A percentile compares a stretch with the other conserved stretches of the same genome.
Conservation (phyloP, 2,113 vertebrate species). For the Callipepla squamata region DNA sequence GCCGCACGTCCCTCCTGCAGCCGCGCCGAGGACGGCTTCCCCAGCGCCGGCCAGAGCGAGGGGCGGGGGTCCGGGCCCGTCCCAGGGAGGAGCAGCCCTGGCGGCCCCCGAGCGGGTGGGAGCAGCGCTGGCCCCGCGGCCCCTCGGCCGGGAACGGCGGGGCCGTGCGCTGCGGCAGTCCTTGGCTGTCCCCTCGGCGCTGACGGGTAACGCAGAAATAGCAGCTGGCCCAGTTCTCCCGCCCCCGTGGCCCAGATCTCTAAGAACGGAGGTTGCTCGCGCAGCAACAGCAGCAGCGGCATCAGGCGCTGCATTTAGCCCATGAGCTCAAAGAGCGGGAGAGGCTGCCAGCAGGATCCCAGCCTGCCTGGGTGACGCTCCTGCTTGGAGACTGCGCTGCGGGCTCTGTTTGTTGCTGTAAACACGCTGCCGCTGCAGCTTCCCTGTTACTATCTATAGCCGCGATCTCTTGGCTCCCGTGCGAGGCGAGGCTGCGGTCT, state of each 20-base stretch:
- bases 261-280: conserved; percentile 75
- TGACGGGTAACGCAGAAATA: conserved; percentile 80
- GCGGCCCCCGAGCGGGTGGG: not conserved
- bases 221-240: conserved; percentile 79
- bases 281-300: conserved; percentile 54
- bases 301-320: conserved; percentile 64
- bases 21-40: not conserved
- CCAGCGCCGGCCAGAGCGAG: not conserved
- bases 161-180: conserved; percentile 34
- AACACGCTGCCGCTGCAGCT: conserved; percentile 75
- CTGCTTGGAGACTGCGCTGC: conserved; percentile 80
- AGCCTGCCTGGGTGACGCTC: conserved; percentile 64
- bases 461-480: conserved; percentile 77
- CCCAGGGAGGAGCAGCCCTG: fast-evolving
- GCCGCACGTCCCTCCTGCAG: not conserved
- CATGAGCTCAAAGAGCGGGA: conserved; percentile 75
- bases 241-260: conserved; percentile 75
- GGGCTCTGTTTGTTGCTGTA: conserved; percentile 80
- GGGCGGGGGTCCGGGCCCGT: not conserved
- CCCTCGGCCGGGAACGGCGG: not conserved
- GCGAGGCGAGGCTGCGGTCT: conserved; percentile 72
- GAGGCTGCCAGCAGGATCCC: conserved; percentile 70
- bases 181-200: conserved; percentile 63
- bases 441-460: conserved; percentile 83
- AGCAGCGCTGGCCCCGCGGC: not conserved